phyloP scores from a whole-genome alignment of 1,140 invertebrate species.

The Araneus ventricosus region DNA sequence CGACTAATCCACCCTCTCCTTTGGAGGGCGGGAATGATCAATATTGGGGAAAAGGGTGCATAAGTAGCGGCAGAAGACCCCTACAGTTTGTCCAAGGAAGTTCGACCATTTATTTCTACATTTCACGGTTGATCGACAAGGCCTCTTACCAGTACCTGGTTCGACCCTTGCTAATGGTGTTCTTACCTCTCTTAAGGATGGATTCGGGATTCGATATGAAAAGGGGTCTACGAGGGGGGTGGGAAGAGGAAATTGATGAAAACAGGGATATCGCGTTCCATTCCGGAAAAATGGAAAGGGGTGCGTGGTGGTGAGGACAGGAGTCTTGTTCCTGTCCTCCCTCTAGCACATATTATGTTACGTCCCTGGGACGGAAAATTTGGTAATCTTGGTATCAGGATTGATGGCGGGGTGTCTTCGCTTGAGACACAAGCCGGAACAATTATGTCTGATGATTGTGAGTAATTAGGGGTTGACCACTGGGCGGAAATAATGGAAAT shows the following conservation, averaged over 20 bases:
- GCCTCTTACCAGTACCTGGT: conserved; percentile 19
- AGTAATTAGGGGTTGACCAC: conserved; percentile 49
- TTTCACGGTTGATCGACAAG: conserved; percentile 71
- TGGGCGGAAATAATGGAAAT: conserved; percentile 21
- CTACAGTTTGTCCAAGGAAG: conserved; percentile 69
- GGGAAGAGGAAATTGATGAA: conserved; percentile 54
- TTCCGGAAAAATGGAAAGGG: conserved; percentile 49
- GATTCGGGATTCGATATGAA: neutral
- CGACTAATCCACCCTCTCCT: conserved; percentile 54
- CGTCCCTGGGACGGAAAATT: conserved; percentile 46
- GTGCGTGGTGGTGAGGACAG: neutral
- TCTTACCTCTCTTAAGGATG: neutral
- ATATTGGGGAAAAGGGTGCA: conserved; percentile 72
- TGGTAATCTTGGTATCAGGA: conserved; percentile 52
- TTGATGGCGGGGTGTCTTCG: conserved; percentile 27
- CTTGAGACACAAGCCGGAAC: neutral
- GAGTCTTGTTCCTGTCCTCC: conserved; percentile 18
- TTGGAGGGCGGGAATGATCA: conserved; percentile 55
- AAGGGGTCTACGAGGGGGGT: neutral
- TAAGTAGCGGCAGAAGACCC: conserved; percentile 74
- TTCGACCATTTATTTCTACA: conserved; percentile 73
- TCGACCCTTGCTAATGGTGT: neutral
- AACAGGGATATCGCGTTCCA: conserved; percentile 62
- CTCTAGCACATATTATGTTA: conserved; percentile 46
- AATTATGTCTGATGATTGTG: conserved; percentile 34